phyloP scores from a whole-genome alignment of 2,797 vertebrate species.

The Pipistrellus kuhlii region DNA sequence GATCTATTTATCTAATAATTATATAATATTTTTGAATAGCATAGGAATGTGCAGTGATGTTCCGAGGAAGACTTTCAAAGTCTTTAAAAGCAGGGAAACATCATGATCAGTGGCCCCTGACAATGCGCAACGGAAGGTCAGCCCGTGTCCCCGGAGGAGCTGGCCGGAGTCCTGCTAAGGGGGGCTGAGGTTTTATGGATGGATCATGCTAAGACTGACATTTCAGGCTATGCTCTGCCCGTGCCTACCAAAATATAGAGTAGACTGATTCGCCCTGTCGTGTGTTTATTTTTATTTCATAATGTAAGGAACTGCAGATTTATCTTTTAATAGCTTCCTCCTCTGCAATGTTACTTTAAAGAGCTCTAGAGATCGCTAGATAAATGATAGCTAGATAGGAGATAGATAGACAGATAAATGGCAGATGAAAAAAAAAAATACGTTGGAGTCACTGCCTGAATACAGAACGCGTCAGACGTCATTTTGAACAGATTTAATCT shows the following conservation, averaged over 20 bases:
- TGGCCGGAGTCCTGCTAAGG: accelerated
- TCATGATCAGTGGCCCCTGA: accelerated
- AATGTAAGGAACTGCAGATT: constrained; percentile 66
- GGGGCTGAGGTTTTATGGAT: background rate
- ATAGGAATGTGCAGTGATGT: background rate
- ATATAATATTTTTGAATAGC: constrained; percentile 24
- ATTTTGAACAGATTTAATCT: constrained; percentile 81
- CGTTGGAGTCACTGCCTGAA: constrained; percentile 71
- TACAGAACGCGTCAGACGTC: constrained; percentile 78
- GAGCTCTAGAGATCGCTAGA: constrained; percentile 61
- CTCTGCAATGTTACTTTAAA: constrained; percentile 77
- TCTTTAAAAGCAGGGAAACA: background rate
- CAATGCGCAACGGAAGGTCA: background rate
- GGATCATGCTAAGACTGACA: constrained; percentile 61
- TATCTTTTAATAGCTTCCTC: constrained; percentile 75
- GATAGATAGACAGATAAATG: constrained; percentile 19
- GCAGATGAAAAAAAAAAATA: constrained; percentile 75
- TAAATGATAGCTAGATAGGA: background rate
- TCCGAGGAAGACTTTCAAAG: background rate
- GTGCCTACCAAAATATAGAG: constrained; percentile 57
- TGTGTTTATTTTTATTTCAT: constrained; percentile 72
- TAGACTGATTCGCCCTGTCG: constrained; percentile 65
- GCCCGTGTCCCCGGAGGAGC: background rate
- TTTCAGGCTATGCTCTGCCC: constrained; percentile 48
- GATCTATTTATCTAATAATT: constrained; percentile 6